phyloP scores from a whole-genome alignment of 2,797 vertebrate genomes.

The Antennarius maculatus region DNA sequence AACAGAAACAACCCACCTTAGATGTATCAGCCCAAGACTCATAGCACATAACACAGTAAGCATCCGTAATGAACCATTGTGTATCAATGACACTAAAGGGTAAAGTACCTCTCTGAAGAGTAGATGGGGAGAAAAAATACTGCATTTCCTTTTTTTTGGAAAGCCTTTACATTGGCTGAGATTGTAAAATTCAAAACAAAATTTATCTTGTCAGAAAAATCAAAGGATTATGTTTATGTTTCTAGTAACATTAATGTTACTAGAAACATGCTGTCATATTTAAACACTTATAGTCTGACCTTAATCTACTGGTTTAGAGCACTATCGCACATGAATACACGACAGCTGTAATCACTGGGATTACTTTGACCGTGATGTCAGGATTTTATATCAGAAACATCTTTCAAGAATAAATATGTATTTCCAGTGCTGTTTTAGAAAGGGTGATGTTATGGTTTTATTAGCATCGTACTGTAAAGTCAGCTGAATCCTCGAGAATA shows the following conservation, averaged over 20 bases:
- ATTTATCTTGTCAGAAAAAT: slow-evolving; percentile 24
- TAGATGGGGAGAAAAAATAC: not conserved
- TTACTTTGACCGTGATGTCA: slow-evolving; percentile 46
- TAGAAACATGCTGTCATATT: slow-evolving; percentile 31
- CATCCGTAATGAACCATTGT: slow-evolving; percentile 42
- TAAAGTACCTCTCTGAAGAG: slow-evolving; percentile 3
- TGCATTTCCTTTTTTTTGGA: not conserved
- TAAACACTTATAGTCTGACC: slow-evolving; percentile 50
- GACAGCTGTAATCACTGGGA: slow-evolving; percentile 50
- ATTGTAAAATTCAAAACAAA: slow-evolving; percentile 30
- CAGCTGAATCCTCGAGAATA: slow-evolving; percentile 14
- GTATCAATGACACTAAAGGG: slow-evolving; percentile 14
- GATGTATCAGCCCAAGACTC: slow-evolving; percentile 60
- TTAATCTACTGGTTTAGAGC: slow-evolving; percentile 65
- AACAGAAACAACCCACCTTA: slow-evolving; percentile 76
- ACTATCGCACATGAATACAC: slow-evolving; percentile 59
- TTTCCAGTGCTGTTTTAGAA: slow-evolving; percentile 1
- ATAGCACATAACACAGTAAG: slow-evolving; percentile 31
- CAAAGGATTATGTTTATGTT: slow-evolving; percentile 21
- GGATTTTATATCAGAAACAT: slow-evolving; percentile 38
- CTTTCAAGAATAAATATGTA: slow-evolving; percentile 33
- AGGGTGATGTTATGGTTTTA: not conserved
- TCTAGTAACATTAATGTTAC: slow-evolving; percentile 21
- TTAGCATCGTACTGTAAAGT: slow-evolving; percentile 22
- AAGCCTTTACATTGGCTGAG: slow-evolving; percentile 5